These are phyloP conservation scores for Turritopsis dohrnii DNA, from an alignment of 30 jellyfish, hydroid and myxozoan genomes.

Conservation along the genomic window DNA sequence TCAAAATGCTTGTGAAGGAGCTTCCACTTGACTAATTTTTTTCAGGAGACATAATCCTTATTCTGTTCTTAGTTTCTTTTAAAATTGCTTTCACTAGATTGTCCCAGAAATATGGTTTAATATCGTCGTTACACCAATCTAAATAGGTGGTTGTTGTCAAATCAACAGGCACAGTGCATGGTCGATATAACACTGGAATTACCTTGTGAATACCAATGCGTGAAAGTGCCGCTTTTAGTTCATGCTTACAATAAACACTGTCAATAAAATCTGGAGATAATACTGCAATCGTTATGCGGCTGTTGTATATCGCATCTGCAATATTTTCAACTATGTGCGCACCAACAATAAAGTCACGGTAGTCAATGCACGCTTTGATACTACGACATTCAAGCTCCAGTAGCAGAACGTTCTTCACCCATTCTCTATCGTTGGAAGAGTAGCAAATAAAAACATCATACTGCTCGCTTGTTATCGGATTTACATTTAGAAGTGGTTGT, in stretches of 20 bases:
- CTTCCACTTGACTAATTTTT: too few relatives aligned
- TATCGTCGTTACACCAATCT: constrained; percentile 79
- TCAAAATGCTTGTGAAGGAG: too few relatives aligned
- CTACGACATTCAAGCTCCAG: constrained; percentile 32
- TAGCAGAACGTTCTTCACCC: constrained; percentile 63
- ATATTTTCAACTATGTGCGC: constrained; percentile 52
- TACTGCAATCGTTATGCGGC: constrained; percentile 81
- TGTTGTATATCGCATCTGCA: constrained; percentile 57
- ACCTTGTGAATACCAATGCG: constrained; percentile 49
- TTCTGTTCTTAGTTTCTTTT: background rate
- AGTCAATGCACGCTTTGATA: constrained; percentile 63
- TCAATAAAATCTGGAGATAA: constrained; percentile 70
- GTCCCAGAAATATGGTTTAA: constrained; percentile 69
- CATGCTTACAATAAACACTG: constrained; percentile 65
- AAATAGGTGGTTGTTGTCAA: constrained; percentile 56
- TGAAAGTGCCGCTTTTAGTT: constrained; percentile 63
- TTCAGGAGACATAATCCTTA: background rate
- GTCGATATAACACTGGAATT: constrained; percentile 65
- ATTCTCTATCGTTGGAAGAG: constrained; percentile 58
- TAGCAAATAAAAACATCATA: constrained; percentile 83
- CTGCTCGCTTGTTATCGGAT: background rate
- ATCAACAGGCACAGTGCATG: constrained; percentile 54
- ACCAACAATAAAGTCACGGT: constrained; percentile 62
- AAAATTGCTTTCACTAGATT: constrained; percentile 37
- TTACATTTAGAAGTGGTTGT: background rate